Percentiles rank a stretch among this genome's conserved stretches.
These are phyloP conservation scores for Hydractinia symbiolongicarpus DNA, from an alignment of 30 jellyfish, hydroid and myxozoan species.

Conservation along the genomic window DNA sequence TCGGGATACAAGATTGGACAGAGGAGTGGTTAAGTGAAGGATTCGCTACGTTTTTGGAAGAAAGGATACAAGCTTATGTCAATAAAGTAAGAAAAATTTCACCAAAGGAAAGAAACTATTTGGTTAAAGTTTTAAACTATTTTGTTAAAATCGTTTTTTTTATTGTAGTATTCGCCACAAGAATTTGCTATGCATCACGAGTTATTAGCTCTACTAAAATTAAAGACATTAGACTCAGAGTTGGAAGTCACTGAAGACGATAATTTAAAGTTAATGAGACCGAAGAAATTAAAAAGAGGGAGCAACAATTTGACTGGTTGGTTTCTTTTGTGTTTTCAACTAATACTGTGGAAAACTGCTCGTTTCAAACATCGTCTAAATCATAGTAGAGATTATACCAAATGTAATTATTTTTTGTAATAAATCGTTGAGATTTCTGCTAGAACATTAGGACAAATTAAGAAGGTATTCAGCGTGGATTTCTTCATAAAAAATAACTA, in stretches of 20 bases:
- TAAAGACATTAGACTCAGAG: conserved; percentile 45
- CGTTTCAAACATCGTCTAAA: too few species aligned
- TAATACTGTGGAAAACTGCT: too few species aligned
- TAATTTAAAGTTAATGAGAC: conserved; percentile 32
- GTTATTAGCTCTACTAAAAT: conserved; percentile 29
- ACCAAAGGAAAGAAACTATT: not conserved
- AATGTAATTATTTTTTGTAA: too few species aligned
- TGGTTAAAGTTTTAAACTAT: not conserved
- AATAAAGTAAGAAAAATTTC: conserved; percentile 36
- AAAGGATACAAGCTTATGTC: conserved; percentile 48
- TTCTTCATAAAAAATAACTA: too few species aligned
- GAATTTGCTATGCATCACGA: not conserved
- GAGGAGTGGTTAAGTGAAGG: conserved; percentile 97
- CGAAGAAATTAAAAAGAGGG: not conserved
- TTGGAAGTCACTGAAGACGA: conserved; percentile 61
- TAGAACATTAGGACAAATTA: too few species aligned
- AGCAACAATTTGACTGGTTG: too few species aligned
- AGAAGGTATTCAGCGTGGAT: too few species aligned
- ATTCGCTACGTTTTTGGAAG: conserved; percentile 76
- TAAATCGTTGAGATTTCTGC: too few species aligned
- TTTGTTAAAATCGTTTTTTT: not conserved
- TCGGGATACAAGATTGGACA: conserved; percentile 84
- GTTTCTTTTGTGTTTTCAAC: too few species aligned
- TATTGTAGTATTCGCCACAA: not conserved
- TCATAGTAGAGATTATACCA: too few species aligned